These are phyloP conservation scores for Xiphorhynchus elegans DNA, from an alignment of 2,113 vertebrate species.

Conservation along the genomic window DNA sequence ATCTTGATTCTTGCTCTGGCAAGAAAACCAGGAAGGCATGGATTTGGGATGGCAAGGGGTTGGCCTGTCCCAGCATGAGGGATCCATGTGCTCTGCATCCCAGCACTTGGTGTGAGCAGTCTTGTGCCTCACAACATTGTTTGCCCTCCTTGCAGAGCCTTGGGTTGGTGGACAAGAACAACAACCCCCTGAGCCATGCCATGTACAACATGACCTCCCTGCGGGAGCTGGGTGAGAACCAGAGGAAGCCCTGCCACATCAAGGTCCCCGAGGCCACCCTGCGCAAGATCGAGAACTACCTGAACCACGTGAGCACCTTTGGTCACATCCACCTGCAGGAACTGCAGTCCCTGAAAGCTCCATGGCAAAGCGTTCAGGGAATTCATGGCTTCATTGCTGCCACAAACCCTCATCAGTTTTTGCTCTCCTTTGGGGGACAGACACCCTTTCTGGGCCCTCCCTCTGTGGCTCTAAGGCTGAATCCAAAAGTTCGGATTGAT, in stretches of 20 bases:
- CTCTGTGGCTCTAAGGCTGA: not conserved
- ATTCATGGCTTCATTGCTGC: not conserved
- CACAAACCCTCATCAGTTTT: not conserved
- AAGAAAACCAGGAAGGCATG: not conserved
- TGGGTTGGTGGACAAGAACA: slow-evolving; percentile 87
- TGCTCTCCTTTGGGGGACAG: not conserved
- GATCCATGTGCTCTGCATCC: fast-evolving
- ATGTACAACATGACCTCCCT: slow-evolving; percentile 87
- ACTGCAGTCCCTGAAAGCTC: not conserved
- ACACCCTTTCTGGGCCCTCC: not conserved
- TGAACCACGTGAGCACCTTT: slow-evolving; percentile 78
- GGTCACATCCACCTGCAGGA: not conserved
- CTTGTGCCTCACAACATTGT: not conserved
- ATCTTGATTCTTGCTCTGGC: not conserved
- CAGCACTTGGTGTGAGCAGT: fast-evolving
- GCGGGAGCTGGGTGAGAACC: slow-evolving; percentile 81
- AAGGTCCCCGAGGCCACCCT: slow-evolving; percentile 84
- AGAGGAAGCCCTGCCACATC: slow-evolving; percentile 82
- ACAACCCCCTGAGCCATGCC: slow-evolving; percentile 90
- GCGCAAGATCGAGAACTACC: slow-evolving; percentile 82
- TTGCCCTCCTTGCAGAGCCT: slow-evolving; percentile 80
- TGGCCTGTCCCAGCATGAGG: fast-evolving
- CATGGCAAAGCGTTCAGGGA: fast-evolving
- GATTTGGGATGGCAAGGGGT: not conserved
- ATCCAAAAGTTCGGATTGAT: not conserved